A percentile compares a stretch with the other conserved stretches of the same genome.
Evolutionary conservation across 2,797 vertebrate species (phyloP).

Genomic region (Anguilla obscura): DNA sequence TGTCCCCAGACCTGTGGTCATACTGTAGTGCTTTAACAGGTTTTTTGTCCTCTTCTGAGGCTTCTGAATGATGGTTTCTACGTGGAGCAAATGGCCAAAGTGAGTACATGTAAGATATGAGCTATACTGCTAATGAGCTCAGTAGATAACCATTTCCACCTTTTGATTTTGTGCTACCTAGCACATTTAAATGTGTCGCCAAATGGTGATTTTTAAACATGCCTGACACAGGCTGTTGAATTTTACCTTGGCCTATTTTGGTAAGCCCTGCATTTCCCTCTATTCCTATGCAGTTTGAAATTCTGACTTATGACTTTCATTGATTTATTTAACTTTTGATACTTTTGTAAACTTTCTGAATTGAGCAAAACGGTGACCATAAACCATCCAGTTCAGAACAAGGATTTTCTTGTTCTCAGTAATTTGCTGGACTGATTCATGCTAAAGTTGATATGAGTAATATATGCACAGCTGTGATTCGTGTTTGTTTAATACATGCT

Average conservation of each 20-base stretch:
- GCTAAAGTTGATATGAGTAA: not conserved
- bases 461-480: not conserved
- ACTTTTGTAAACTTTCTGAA: not conserved
- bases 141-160: not conserved
- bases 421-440: conserved; percentile 7
- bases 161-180: not conserved
- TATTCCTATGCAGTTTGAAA: too few species aligned
- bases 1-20: too few species aligned
- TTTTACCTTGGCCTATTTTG: not conserved
- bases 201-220: not conserved
- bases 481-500: not conserved
- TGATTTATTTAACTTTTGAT: not conserved
- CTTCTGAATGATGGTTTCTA: too few species aligned
- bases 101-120: too few species aligned
- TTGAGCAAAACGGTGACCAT: not conserved
- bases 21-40: not conserved
- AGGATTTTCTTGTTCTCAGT: not conserved
- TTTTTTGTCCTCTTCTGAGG: not conserved
- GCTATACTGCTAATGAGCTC: too few species aligned
- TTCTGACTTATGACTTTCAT: not conserved
- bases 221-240: not conserved
- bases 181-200: not conserved
- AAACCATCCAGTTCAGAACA: not conserved
- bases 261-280: not conserved
- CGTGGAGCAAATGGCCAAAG: too few species aligned